Evolutionary conservation across 1,140 invertebrate species (phyloP), one percentile per base, ranked within the genome.

Genomic region (Glossosoma conforme): DNA sequence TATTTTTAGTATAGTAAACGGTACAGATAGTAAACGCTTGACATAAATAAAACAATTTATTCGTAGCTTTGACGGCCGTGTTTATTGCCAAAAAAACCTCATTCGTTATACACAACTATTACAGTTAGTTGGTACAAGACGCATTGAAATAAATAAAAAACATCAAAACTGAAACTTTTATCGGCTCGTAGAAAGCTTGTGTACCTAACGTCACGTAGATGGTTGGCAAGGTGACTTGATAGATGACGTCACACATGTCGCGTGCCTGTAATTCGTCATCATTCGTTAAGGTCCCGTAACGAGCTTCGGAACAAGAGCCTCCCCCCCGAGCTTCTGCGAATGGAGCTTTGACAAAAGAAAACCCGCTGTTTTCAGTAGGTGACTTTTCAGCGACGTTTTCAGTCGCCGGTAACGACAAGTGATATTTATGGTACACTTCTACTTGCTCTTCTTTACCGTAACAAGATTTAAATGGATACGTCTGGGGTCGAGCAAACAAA

Each of bases 221-320:
- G n/a, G n/a, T n/a, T n/a, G n/a, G n/a, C n/a, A n/a, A n/a, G n/a
- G n/a, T n/a, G n/a, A n/a, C n/a, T n/a, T n/a, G n/a, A 25, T 25
- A 14, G 11, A 2, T n/a, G 6, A n/a, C 32, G 21, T 36, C 38
- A 38, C 28, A 15, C 13, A 20, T 15, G 49, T 37, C 49, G 49
- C 49, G 49, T 52, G 49, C 41, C 43, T 3, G 15, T 15, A 17
- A 52, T 44, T 32, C 18, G 38, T 49, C 46, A n/a, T 33, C 32
- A 52, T 21, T 10, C 46, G 19, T 17, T 25, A 18, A 49, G 18
- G 36, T 28, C 14, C 19, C 22, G 28, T n/a, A 42, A 44, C 24
- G 37, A 25, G n/a, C 3, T n/a, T 13, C 32, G 3, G n/a, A 3
- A n/a, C 15, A 33, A 33, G 15, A 33, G 11, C 32, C 15, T 15